Evolutionary conservation across 1,140 invertebrate genomes (phyloP), one percentile per base, ranked within the genome.

Genomic region (Cecropterus lyciades): DNA sequence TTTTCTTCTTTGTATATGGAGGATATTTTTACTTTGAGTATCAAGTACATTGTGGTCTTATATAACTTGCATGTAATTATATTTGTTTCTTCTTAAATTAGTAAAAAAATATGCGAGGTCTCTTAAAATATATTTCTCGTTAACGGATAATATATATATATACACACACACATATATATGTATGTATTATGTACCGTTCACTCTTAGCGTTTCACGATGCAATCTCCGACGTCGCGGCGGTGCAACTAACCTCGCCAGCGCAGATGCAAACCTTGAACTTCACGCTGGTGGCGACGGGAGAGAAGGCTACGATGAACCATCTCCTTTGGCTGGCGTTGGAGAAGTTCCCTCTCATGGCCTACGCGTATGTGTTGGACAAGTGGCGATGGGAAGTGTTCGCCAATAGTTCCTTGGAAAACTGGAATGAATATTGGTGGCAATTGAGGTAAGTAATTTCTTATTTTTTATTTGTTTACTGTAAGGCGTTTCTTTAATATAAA

Each of bases 161-260:
- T 10, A 24, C 17, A 49, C n/a, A 51, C 13, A 13, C 20, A n/a
- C 9, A 33, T 33, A 33, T 33, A 7, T n/a, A n/a, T n/a, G 9
- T 33, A 24, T 4, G 3, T 3, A 6, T 51, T 11, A 51, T 27
- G 13, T 16, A 53, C 24, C 27, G 15, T 37, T 33, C 24, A 86
- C 64, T 20, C 73, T n/a, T n/a, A 93, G 94, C 94, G 42, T 96
- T 96, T 75, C 95, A 95, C 80, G 95, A 96, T 80, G 95, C 95
- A 15, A 92, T 96, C 42, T 95, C 95, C 11, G 95, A 96, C 77
- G 93, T 95, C 1, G 92, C 96, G 27, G 93, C 95, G 1, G 75
- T 96, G 11, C 95, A 94, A 24, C 92, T 95, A 11, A 91, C 92
- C 11, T 93, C 94, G 3, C 92, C 93, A 0, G 82, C 87, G 24